Evolutionary conservation across 2,113 vertebrate genomes (phyloP).

Genomic region (Menidia beryllina): DNA sequence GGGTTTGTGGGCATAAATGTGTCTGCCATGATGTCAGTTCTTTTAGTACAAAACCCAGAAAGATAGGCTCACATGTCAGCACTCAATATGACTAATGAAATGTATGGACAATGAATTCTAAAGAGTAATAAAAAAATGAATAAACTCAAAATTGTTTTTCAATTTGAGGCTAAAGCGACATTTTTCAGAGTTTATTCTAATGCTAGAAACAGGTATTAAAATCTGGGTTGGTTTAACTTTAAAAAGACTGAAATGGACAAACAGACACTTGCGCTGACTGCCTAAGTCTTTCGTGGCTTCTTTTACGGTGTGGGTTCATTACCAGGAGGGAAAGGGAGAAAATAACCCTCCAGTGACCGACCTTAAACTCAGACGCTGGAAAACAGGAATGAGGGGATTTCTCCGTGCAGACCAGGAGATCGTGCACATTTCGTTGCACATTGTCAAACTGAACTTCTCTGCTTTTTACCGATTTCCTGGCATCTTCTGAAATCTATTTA

Average conservation of each 20-base stretch:
- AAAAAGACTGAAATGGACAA: constrained; percentile 52
- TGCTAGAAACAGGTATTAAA: constrained; percentile 57
- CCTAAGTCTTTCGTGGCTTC: constrained; percentile 67
- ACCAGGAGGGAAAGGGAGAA: constrained; percentile 20
- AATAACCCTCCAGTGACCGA: constrained; percentile 56
- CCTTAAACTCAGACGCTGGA: constrained; percentile 49
- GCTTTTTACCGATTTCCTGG: constrained; percentile 11
- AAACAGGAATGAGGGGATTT: constrained; percentile 68
- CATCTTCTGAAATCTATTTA: constrained; percentile 20
- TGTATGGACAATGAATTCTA: not conserved
- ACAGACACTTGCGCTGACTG: constrained; percentile 56
- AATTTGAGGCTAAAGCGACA: no score
- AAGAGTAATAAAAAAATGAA: constrained; percentile 8
- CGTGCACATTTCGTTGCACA: constrained; percentile 59
- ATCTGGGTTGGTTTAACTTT: constrained; percentile 60
- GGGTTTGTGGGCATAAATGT: not conserved
- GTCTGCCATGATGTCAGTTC: not conserved
- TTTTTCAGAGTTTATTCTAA: constrained; percentile 44
- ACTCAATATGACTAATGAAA: not conserved
- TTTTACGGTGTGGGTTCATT: constrained; percentile 69
- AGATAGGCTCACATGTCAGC: not conserved
- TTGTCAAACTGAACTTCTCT: constrained; percentile 63
- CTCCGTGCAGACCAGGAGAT: constrained; percentile 78
- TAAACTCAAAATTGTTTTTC: constrained; percentile 10
- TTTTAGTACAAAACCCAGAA: not conserved